Evolutionary conservation across 2,888 invertebrate genomes (phyloP).

Genomic region (Entomobrya proxima): DNA sequence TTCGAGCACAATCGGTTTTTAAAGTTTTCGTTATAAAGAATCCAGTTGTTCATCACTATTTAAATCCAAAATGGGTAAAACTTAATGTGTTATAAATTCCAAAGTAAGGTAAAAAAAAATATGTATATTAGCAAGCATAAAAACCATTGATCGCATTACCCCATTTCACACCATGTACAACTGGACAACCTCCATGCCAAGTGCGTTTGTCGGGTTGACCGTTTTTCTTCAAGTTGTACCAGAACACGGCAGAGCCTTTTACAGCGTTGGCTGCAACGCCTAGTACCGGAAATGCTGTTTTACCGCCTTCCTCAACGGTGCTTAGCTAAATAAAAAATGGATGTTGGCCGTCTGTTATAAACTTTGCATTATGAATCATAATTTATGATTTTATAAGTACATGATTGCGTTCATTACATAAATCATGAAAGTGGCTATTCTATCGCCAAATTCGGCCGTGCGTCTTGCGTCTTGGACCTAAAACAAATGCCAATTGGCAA

Average conservation of each 20-base stretch:
- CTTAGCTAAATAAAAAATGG: conserved; percentile 36
- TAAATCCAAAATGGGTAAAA: conserved; percentile 9
- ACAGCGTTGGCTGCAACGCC: conserved; percentile 60
- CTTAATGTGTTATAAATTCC: no score
- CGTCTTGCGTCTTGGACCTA: conserved; percentile 48
- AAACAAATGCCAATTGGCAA: no score
- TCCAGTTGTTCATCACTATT: conserved; percentile 68
- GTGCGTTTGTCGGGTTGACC: conserved; percentile 63
- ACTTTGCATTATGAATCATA: no score
- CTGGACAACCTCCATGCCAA: conserved; percentile 71
- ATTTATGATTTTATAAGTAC: no score
- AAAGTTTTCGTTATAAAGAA: conserved; percentile 51
- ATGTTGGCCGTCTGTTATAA: not conserved
- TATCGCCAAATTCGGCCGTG: conserved; percentile 38
- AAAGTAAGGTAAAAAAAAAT: not conserved
- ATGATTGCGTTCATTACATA: no score
- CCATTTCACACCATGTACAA: conserved; percentile 68
- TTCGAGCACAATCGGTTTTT: not conserved
- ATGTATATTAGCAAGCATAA: not conserved
- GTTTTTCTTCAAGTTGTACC: conserved; percentile 70
- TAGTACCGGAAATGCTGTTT: conserved; percentile 51
- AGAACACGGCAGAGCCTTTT: conserved; percentile 70
- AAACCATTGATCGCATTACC: conserved; percentile 25
- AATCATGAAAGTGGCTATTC: conserved; percentile 55
- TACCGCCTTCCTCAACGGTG: conserved; percentile 52